A percentile compares a stretch with the other conserved stretches of the same genome.
phyloP scores from a whole-genome alignment of 2,797 vertebrate species.

The Antrozous pallidus region DNA sequence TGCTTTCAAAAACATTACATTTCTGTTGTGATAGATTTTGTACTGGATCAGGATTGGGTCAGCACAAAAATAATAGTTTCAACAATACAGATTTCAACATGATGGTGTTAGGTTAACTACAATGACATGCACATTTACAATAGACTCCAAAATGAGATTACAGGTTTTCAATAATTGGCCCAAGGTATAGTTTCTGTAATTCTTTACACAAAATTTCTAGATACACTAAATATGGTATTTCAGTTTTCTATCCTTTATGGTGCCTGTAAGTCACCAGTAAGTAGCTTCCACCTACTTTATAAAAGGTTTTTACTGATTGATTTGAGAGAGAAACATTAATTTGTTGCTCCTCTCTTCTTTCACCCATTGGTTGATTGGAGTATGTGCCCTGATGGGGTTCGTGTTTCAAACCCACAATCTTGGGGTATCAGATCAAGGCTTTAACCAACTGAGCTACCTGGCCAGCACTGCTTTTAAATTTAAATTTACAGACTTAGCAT shows the following conservation, averaged over 20 bases:
- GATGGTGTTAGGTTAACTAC: neutral
- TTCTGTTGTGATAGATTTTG: constrained; percentile 36
- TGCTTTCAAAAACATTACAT: constrained; percentile 53
- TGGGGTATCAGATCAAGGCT: neutral
- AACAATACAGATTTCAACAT: neutral
- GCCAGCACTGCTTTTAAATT: neutral
- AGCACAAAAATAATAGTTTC: neutral
- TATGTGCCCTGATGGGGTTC: neutral
- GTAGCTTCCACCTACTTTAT: neutral
- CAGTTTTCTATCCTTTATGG: neutral
- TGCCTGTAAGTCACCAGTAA: neutral
- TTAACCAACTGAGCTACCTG: neutral
- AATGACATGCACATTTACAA: neutral
- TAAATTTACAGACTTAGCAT: neutral
- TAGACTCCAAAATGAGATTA: constrained; percentile 1
- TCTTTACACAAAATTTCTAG: neutral
- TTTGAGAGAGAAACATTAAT: neutral
- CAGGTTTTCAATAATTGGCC: neutral
- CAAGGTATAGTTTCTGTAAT: neutral
- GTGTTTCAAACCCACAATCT: neutral
- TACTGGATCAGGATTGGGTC: neutral
- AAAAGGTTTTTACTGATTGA: neutral
- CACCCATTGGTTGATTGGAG: neutral
- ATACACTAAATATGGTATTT: neutral
- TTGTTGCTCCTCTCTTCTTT: neutral